Conservation (phyloP, 2,797 vertebrate genomes). For the Pipistrellus pygmaeus region DNA sequence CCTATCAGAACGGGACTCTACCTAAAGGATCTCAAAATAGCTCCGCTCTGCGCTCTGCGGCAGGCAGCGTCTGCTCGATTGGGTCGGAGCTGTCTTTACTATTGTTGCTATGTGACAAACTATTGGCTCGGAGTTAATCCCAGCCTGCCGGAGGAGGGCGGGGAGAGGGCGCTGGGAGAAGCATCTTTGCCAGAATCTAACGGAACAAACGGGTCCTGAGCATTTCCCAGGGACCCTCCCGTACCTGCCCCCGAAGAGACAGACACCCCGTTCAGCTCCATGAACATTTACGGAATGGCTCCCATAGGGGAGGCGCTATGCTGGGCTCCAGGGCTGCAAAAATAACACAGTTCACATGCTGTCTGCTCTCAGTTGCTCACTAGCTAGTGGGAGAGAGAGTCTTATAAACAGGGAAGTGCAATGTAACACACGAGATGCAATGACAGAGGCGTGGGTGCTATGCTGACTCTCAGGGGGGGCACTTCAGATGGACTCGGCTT, state of each 20-base stretch:
- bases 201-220: not conserved
- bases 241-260: not conserved
- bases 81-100: constrained; percentile 71
- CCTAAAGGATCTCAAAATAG: constrained; percentile 77
- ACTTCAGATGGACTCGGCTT: not conserved
- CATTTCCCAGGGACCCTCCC: not conserved
- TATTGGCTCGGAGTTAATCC: constrained; percentile 65
- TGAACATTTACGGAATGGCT: not conserved
- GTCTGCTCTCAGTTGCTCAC: not conserved
- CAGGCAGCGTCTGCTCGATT: constrained; percentile 56
- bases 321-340: not conserved
- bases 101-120: constrained; percentile 80
- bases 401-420: not conserved
- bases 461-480: not conserved
- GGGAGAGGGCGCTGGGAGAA: constrained; percentile 36
- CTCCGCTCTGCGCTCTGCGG: constrained; percentile 59
- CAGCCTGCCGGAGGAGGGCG: constrained; percentile 42
- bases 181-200: constrained; percentile 32
- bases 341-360: not conserved
- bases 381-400: not conserved
- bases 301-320: not conserved
- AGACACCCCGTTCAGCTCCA: not conserved
- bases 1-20: constrained; percentile 74
- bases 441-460: not conserved
- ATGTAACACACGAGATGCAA: not conserved